These are phyloP conservation scores for zebrafish (Danio rerio) DNA, from an alignment of 2,113 vertebrate species.

Conservation along the genomic window DNA sequence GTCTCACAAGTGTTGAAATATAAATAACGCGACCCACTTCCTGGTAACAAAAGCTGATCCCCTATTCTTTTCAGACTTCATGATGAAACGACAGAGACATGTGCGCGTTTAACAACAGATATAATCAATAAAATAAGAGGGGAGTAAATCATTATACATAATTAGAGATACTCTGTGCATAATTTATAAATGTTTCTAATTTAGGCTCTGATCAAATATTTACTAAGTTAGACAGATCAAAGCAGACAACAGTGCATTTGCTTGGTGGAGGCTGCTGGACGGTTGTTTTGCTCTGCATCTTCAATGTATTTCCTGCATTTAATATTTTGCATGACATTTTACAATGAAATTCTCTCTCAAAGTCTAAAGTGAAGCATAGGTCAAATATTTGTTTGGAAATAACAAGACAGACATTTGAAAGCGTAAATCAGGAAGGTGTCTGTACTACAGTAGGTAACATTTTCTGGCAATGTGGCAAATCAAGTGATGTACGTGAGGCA, in stretches of 20 bases:
- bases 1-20: conserved; percentile 74
- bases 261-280: not conserved
- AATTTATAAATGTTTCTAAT: conserved; percentile 2
- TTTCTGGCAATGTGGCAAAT: not conserved
- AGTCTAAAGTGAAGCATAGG: not conserved
- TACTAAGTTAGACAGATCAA: not conserved
- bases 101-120: not conserved
- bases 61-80: conserved; percentile 59
- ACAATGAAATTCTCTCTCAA: not conserved
- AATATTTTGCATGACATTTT: not conserved
- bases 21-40: conserved; percentile 81
- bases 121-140: not conserved
- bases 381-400: not conserved
- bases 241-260: not conserved
- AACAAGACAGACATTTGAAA: not conserved
- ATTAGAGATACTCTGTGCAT: not conserved
- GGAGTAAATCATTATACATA: not conserved
- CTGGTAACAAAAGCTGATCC: conserved; percentile 76
- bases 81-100: not conserved
- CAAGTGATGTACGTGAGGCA: not conserved
- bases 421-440: not conserved
- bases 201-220: conserved; percentile 3
- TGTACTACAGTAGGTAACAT: not conserved
- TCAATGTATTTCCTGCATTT: not conserved
- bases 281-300: not conserved